Base-by-base conservation (phyloP, 2,797 vertebrate species). In the Myiotriccus ornatus region DNA sequence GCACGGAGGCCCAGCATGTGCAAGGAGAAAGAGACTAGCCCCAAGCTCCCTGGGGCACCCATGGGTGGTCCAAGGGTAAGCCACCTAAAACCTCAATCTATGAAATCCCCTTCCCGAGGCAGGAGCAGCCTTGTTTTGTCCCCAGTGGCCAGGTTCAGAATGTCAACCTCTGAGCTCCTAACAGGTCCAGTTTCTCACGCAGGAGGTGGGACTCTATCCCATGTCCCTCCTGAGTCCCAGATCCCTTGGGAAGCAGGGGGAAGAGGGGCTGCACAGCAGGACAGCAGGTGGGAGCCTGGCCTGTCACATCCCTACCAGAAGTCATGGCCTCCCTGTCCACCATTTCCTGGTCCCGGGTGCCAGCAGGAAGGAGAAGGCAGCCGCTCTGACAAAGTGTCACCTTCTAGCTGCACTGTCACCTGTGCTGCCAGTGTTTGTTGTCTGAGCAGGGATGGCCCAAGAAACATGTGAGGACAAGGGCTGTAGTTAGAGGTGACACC, bases 1-100 rank as follows among this genome's bases (percentile, higher is more conserved):
- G 32, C 6, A 0, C 0, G 0, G 25, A 27, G 43, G 21, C 4
- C 55, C 32, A 56, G 57, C 22, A 37, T 4, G 1, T 0, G 1
- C 1, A 4, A 52, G 14, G n/a, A 79, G 39, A 57, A 46, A 34
- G n/a, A 70, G 5, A n/a, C 11, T 41, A 32, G 32, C 8, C 28
- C 39, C 3, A 47, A 69, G 20, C 39, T 59, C 18, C 35, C 37
- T 2, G 1, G 28, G 16, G 49, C 0, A 2, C 28, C 55, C 44
- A 1, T 1, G 18, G 46, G 43, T 68, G 37, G 37, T 15, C n/a
- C 57, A 32, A 46, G 43, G 46, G 4, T 44, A 75, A 57, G 27
- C n/a, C 21, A 43, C 27, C 22, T n/a, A 35, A 73, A 47, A 28
- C 30, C 8, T n/a, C 22, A 19, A 20, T 22, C 28, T 47, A 10